phyloP scores from a whole-genome alignment of 2,888 invertebrate species.

The Pachycephus smyrnensis region DNA sequence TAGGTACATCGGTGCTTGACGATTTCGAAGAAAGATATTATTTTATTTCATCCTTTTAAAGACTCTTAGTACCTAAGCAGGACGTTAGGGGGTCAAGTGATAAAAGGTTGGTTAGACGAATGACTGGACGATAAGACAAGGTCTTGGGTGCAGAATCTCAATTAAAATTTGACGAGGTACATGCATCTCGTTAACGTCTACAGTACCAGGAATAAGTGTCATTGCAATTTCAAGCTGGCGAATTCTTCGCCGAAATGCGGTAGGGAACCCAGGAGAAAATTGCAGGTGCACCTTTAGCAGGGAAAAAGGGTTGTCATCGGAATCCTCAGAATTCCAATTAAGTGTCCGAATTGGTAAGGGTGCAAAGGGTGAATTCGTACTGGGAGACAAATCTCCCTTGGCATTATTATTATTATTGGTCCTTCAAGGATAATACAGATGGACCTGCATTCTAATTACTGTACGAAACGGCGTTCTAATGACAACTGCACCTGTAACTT shows the following conservation, averaged over 20 bases:
- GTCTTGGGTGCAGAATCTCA: slow-evolving; percentile 16
- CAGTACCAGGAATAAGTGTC: slow-evolving; percentile 18
- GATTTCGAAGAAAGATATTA: no score
- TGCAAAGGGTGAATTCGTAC: neutral
- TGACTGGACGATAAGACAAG: neutral
- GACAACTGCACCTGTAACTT: no score
- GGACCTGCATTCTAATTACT: no score
- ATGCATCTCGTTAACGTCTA: slow-evolving; percentile 21
- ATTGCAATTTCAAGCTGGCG: neutral
- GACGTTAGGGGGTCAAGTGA: no score
- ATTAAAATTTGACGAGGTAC: slow-evolving; percentile 21
- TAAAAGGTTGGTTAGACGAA: no score
- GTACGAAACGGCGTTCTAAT: no score
- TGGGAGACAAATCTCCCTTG: no score
- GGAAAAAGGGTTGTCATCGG: slow-evolving; percentile 24
- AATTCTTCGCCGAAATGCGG: neutral
- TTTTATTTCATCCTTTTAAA: no score
- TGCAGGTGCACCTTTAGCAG: slow-evolving; percentile 13
- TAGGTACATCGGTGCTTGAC: no score
- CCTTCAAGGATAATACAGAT: no score
- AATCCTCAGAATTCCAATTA: slow-evolving; percentile 28
- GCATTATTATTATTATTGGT: no score
- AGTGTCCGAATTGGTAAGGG: slow-evolving; percentile 10
- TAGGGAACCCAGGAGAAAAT: neutral
- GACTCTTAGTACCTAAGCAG: no score